Evolutionary conservation across 2,888 invertebrate genomes (phyloP).

Genomic region (Rosalia funebris): DNA sequence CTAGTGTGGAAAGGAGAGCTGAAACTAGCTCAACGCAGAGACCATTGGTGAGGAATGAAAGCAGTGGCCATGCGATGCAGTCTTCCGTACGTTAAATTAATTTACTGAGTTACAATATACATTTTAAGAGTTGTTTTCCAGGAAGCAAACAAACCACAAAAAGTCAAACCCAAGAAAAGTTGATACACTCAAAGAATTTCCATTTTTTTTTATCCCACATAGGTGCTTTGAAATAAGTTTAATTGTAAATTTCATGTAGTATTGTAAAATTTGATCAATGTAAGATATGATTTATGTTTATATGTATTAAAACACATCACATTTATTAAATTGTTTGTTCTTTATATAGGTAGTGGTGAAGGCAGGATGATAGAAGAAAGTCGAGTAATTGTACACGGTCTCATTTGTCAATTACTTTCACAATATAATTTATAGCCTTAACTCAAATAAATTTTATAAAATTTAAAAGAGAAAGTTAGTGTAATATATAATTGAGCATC

Average conservation of each 20-base stretch:
- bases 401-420: too few relatives aligned
- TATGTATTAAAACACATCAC: slow-evolving; percentile 21
- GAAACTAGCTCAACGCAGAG: slow-evolving; percentile 64
- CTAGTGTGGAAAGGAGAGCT: slow-evolving; percentile 59
- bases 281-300: slow-evolving; percentile 25
- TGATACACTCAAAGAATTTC: slow-evolving; percentile 37
- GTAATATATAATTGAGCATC: too few relatives aligned
- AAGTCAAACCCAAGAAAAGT: slow-evolving; percentile 41
- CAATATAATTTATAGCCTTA: too few relatives aligned
- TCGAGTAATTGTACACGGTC: too few relatives aligned
- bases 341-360: neutral
- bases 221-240: slow-evolving; percentile 18
- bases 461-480: too few relatives aligned
- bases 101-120: slow-evolving; percentile 7
- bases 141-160: slow-evolving; percentile 42
- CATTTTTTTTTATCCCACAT: slow-evolving; percentile 43
- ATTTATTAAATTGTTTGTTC: slow-evolving; percentile 17
- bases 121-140: slow-evolving; percentile 35
- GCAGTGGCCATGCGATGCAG: slow-evolving; percentile 63
- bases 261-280: slow-evolving; percentile 21
- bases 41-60: slow-evolving; percentile 70
- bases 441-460: too few relatives aligned
- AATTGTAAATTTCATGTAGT: slow-evolving; percentile 28
- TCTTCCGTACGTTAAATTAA: slow-evolving; percentile 50
- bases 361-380: too few relatives aligned